These are phyloP conservation scores for Catharus bicknelli DNA, from an alignment of 2,113 vertebrate genomes.

Conservation along the genomic window DNA sequence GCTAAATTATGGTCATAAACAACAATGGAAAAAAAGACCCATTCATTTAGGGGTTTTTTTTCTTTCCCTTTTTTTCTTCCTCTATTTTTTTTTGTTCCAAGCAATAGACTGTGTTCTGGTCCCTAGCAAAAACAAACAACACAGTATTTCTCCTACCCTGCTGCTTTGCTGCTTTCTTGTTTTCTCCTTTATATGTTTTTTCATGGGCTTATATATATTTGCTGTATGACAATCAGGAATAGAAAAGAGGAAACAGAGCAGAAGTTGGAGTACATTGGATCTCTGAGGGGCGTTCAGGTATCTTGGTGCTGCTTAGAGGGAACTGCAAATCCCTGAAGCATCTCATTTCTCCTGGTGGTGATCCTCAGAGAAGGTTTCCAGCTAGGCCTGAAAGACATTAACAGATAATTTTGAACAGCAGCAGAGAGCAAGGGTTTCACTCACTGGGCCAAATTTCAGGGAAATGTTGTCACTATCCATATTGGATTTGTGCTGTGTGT, in stretches of 20 bases:
- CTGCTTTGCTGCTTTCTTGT: background rate
- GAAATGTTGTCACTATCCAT: background rate
- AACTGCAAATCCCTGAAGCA: background rate
- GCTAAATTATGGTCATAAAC: slow-evolving; percentile 60
- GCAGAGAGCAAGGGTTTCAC: background rate
- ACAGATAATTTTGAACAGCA: background rate
- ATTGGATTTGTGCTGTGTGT: background rate
- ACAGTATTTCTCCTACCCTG: background rate
- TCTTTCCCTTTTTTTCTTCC: too few species aligned
- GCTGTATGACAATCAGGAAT: background rate
- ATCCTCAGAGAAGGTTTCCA: background rate
- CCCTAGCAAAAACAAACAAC: slow-evolving; percentile 1
- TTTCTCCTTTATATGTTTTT: background rate
- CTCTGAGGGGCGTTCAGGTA: background rate
- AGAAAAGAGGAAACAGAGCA: background rate
- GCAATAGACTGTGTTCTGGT: background rate
- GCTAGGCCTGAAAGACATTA: background rate
- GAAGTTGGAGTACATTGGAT: background rate
- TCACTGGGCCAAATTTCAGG: background rate
- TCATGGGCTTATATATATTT: background rate
- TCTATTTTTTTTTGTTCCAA: background rate
- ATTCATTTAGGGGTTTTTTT: background rate
- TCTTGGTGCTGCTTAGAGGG: background rate
- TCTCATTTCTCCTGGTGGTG: background rate
- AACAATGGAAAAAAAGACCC: slow-evolving; percentile 19